A percentile compares a stretch with the other conserved stretches of the same genome.
phyloP scores from a whole-genome alignment of 2,797 vertebrate genomes.

The Lutjanus argentimaculatus region DNA sequence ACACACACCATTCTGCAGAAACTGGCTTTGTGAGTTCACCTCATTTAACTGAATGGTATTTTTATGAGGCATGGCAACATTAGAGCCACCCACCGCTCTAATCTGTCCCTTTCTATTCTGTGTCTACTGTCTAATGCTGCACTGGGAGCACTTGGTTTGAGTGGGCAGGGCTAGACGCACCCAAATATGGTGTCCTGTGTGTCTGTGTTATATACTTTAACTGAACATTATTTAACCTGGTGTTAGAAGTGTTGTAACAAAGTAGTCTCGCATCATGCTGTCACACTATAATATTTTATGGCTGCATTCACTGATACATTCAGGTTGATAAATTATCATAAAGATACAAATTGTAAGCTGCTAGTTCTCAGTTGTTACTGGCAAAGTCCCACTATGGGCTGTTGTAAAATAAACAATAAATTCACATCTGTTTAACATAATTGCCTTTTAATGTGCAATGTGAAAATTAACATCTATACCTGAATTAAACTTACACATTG shows the following conservation, averaged over 20 bases:
- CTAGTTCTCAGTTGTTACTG: slow-evolving; percentile 15
- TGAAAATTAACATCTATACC: not conserved
- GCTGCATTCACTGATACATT: not conserved
- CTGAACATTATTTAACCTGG: slow-evolving; percentile 33
- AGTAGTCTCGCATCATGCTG: not conserved
- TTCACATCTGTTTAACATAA: not conserved
- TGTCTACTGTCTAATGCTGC: slow-evolving; percentile 58
- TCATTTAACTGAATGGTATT: slow-evolving; percentile 80
- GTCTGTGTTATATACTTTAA: slow-evolving; percentile 15
- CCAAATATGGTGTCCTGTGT: slow-evolving; percentile 34
- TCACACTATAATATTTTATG: slow-evolving; percentile 23
- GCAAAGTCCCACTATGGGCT: not conserved
- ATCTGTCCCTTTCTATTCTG: slow-evolving; percentile 66
- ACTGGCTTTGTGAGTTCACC: slow-evolving; percentile 77
- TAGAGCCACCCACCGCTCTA: slow-evolving; percentile 72
- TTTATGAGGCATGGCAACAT: slow-evolving; percentile 80
- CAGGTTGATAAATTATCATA: slow-evolving; percentile 18
- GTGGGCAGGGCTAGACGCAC: slow-evolving; percentile 33
- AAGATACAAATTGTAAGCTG: not conserved
- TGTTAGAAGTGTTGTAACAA: slow-evolving; percentile 15
- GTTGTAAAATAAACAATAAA: slow-evolving; percentile 32
- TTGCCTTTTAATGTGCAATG: slow-evolving; percentile 38
- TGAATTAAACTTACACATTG: not conserved
- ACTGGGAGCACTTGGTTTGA: slow-evolving; percentile 53
- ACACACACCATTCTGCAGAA: slow-evolving; percentile 28